Evolutionary conservation across 1,140 invertebrate species (phyloP).

Genomic region (Colletes latitarsis): DNA sequence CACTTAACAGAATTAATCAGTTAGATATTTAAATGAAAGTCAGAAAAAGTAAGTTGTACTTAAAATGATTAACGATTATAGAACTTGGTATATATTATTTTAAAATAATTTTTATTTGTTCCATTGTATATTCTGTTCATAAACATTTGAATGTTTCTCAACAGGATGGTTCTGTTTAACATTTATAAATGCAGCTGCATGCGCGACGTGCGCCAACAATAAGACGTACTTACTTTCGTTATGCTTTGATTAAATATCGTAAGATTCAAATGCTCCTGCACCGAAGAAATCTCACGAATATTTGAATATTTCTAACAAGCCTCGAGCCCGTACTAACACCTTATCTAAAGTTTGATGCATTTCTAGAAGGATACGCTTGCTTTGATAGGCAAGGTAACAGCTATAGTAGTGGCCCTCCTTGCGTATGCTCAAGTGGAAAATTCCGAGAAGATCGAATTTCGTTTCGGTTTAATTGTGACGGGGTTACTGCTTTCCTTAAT

Average conservation of each 20-base stretch:
- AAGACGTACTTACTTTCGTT: too few species aligned
- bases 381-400: conserved; percentile 79
- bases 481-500: conserved; percentile 85
- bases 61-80: neutral
- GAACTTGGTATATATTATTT: too few species aligned
- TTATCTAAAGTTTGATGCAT: conserved; percentile 7
- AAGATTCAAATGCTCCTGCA: neutral
- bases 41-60: too few species aligned
- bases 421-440: conserved; percentile 85
- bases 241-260: too few species aligned
- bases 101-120: neutral
- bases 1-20: too few species aligned
- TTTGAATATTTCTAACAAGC: neutral
- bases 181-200: too few species aligned
- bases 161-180: too few species aligned
- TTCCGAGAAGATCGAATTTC: conserved; percentile 84
- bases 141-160: neutral
- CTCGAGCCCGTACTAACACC: neutral
- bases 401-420: conserved; percentile 83
- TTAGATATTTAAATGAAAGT: too few species aligned
- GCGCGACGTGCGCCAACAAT: too few species aligned
- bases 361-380: conserved; percentile 66
- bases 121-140: neutral
- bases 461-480: conserved; percentile 87
- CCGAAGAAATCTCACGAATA: neutral